These are phyloP conservation scores for Myotis myotis DNA, from an alignment of 2,797 vertebrate genomes.

Conservation along the genomic window DNA sequence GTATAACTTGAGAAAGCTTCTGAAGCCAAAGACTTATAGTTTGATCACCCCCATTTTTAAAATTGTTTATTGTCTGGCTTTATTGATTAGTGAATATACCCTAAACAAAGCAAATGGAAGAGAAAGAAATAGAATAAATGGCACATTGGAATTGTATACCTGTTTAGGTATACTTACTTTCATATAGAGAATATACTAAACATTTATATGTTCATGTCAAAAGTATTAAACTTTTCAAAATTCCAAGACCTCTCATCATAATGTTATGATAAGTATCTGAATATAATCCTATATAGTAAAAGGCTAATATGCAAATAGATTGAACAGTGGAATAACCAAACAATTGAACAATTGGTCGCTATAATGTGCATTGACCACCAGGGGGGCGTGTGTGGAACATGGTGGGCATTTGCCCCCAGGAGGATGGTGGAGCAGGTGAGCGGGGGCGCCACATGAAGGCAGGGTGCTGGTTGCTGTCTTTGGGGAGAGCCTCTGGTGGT, in stretches of 20 bases:
- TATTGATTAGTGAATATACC: constrained; percentile 4
- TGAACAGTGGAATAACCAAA: too few relatives aligned
- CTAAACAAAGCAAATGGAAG: neutral
- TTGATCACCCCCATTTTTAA: neutral
- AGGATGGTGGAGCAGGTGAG: too few relatives aligned
- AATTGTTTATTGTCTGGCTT: neutral
- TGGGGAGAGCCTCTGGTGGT: too few relatives aligned
- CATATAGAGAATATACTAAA: neutral
- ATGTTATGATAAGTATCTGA: neutral
- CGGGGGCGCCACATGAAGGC: too few relatives aligned
- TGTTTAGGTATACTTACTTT: neutral
- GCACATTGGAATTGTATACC: neutral
- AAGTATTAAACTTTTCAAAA: constrained; percentile 33
- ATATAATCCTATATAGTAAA: neutral
- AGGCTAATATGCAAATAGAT: too few relatives aligned
- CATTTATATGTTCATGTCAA: neutral
- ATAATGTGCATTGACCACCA: too few relatives aligned
- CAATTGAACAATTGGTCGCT: too few relatives aligned
- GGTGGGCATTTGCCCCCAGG: too few relatives aligned
- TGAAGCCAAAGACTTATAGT: constrained; percentile 1
- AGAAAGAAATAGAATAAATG: constrained; percentile 3
- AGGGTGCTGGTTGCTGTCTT: too few relatives aligned
- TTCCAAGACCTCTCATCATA: neutral
- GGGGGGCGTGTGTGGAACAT: too few relatives aligned
- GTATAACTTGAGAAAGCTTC: neutral